Conservation (phyloP, 2,113 vertebrate genomes). For the Dendropsophus ebraccatus region DNA sequence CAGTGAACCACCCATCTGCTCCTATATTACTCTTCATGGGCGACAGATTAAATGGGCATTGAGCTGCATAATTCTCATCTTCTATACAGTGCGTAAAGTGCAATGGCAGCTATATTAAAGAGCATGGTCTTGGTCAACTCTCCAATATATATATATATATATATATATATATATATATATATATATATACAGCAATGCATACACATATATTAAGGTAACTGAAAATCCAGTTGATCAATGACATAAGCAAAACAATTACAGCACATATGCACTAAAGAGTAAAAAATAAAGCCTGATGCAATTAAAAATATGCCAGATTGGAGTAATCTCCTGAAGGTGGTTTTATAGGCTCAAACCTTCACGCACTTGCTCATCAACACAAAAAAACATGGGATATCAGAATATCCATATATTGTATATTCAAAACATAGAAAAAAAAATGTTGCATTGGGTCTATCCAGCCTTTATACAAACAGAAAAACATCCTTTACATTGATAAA, state of each 20-base stretch:
- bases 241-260: not conserved
- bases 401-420: too few relatives aligned
- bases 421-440: too few relatives aligned
- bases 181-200: not conserved
- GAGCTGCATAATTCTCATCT: conserved; percentile 20
- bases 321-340: not conserved
- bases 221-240: not conserved
- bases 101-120: not conserved
- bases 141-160: not conserved
- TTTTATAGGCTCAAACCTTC: not conserved
- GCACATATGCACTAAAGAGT: not conserved
- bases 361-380: not conserved
- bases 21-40: conserved; percentile 33
- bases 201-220: too few relatives aligned
- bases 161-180: not conserved
- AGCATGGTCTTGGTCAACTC: not conserved
- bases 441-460: not conserved
- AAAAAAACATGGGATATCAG: not conserved
- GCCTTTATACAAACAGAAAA: not conserved
- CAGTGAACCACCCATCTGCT: conserved; percentile 38
- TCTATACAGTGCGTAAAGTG: not conserved
- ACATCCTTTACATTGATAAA: not conserved
- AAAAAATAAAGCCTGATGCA: not conserved
- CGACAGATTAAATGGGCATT: conserved; percentile 35
- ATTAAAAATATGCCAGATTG: not conserved